phyloP scores from a whole-genome alignment of 92 coral and sea anemone genomes.

The Bergia puertoricense region DNA sequence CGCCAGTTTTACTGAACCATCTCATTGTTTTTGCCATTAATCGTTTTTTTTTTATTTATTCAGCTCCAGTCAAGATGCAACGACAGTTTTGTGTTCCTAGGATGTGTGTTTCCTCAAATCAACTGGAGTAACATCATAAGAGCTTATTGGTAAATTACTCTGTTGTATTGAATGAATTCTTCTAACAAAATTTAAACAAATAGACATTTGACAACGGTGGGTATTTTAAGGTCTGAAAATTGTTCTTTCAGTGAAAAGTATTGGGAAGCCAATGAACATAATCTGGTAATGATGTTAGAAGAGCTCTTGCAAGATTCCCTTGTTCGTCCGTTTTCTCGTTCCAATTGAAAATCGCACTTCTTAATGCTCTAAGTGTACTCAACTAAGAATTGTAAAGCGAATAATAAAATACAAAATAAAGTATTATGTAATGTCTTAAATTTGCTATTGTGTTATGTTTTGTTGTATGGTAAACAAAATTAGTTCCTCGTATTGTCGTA shows the following conservation, averaged over 20 bases:
- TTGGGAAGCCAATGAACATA: too few species aligned
- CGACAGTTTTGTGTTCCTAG: conserved; percentile 81
- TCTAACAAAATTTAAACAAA: background rate
- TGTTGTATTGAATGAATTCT: background rate
- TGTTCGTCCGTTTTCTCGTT: too few species aligned
- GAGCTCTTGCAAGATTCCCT: too few species aligned
- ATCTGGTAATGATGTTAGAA: too few species aligned
- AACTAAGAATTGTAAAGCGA: too few species aligned
- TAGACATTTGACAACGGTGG: background rate
- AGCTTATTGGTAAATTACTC: conserved; percentile 57
- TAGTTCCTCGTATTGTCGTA: background rate
- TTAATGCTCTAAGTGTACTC: too few species aligned
- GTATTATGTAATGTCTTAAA: too few species aligned
- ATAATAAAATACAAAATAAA: too few species aligned
- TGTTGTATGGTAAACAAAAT: background rate
- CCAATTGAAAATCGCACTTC: too few species aligned
- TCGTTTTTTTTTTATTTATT: background rate
- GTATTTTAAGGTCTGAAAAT: background rate
- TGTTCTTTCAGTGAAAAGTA: too few species aligned
- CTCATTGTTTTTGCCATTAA: background rate
- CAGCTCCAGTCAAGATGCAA: conserved; percentile 70
- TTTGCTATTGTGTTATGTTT: too few species aligned
- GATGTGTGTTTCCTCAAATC: conserved; percentile 81
- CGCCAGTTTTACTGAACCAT: too few species aligned
- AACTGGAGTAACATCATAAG: conserved; percentile 79